Evolutionary conservation across 2,113 vertebrate genomes (phyloP), one percentile per base, ranked within the genome.

Genomic region (Aleadryas rufinucha): DNA sequence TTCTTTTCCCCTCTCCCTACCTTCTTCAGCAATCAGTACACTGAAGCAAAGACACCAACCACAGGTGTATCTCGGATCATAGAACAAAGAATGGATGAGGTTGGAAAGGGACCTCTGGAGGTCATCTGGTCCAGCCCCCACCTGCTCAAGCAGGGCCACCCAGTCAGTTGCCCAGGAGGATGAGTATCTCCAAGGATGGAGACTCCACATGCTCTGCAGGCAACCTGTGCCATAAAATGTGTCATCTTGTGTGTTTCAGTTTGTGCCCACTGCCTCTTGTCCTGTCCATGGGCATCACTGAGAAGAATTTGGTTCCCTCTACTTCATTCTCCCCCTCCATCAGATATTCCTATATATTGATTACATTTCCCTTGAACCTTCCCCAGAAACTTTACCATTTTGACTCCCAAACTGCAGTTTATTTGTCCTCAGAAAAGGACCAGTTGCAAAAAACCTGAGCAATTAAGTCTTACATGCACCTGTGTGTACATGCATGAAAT

Each of bases 1-100:
- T 75, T 49, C 27, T 75, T 53, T 61, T 35, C 19, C 9, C 56
- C 20, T 45, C 7, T 24, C 45, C 9, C 59, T 12, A 18, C 19
- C 45, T 59, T 31, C 27, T 35, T 69, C 72, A 89, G 35, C 70
- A 49, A 54, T 28, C 28, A 49, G 52, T 9, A 53, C 37, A 19
- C 30, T 22, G 24, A 70, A 65, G n/a, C 49, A 47, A 80, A 80
- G 7, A 35, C 57, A 84, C 49, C 31, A n/a, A 66, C 14, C 30
- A 35, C 17, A 68, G 39, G 9, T 5, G 4, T 30, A 11, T 28
- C 24, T 66, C 0, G 0, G 24, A 57, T 35, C 47, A 33, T 3
- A 35, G 27, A 57, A 56, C 8, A 45, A 80, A 42, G 75, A 26
- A 44, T 1, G 11, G 20, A 2, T 53, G 47, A 89, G 56, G 37